Evolutionary conservation across 2,113 vertebrate species (phyloP).

Genomic region (Thunnus thynnus): DNA sequence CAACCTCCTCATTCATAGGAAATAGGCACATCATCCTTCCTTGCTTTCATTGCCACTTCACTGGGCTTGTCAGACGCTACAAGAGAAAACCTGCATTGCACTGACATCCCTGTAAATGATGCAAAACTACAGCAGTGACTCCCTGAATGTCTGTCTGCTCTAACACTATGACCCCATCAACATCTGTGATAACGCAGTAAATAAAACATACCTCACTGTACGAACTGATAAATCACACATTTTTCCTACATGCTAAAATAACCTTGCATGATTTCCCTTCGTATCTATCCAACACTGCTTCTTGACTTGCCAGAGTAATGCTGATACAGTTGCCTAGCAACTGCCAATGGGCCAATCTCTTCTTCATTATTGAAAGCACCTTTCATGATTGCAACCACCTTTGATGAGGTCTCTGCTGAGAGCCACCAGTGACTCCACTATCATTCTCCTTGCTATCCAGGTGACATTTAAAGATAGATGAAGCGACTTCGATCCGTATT

Average conservation of each 20-base stretch:
- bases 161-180: not conserved
- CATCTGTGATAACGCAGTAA: not conserved
- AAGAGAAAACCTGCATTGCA: not conserved
- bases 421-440: slow-evolving; percentile 9
- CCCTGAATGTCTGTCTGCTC: not conserved
- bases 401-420: slow-evolving; percentile 50
- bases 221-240: slow-evolving; percentile 16
- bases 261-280: slow-evolving; percentile 41
- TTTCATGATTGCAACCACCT: slow-evolving; percentile 67
- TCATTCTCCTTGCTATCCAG: slow-evolving; percentile 1
- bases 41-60: slow-evolving; percentile 1
- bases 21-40: not conserved
- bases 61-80: not conserved
- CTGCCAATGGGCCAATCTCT: slow-evolving; percentile 66
- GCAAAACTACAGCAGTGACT: not conserved
- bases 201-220: not conserved
- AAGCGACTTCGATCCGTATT: slow-evolving; percentile 36
- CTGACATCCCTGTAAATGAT: slow-evolving; percentile 1
- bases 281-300: slow-evolving; percentile 47
- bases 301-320: slow-evolving; percentile 69
- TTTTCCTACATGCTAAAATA: slow-evolving; percentile 50
- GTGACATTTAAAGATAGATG: slow-evolving; percentile 41
- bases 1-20: not conserved
- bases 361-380: slow-evolving; percentile 69
- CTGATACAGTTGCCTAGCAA: slow-evolving; percentile 85